A percentile compares a stretch with the other conserved stretches of the same genome.
Evolutionary conservation across 1,140 invertebrate species (phyloP).

Genomic region (Diorhabda sublineata): DNA sequence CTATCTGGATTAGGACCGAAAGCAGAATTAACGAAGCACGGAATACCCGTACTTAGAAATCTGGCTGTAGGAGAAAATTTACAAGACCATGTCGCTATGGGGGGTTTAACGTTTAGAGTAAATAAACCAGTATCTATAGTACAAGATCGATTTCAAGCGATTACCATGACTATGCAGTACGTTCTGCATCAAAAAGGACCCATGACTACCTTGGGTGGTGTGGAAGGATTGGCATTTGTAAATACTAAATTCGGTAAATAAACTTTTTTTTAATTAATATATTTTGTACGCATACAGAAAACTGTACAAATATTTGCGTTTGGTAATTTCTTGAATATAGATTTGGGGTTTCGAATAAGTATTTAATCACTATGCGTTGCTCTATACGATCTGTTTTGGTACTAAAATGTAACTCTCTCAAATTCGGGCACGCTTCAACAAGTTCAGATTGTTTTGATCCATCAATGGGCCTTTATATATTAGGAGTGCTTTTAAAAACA

Average conservation of each 20-base stretch:
- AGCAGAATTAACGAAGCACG: slow-evolving; percentile 65
- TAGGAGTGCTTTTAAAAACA: too few species aligned
- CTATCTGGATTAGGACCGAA: slow-evolving; percentile 80
- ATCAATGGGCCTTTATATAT: too few species aligned
- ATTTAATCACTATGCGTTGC: too few species aligned
- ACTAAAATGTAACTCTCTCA: too few species aligned
- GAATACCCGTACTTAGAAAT: slow-evolving; percentile 69
- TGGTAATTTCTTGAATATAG: too few species aligned
- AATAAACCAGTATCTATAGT: slow-evolving; percentile 74
- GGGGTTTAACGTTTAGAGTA: slow-evolving; percentile 71
- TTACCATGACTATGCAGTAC: slow-evolving; percentile 74
- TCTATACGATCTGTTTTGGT: too few species aligned
- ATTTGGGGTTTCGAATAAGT: too few species aligned
- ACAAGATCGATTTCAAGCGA: slow-evolving; percentile 64
- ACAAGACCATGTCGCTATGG: slow-evolving; percentile 80
- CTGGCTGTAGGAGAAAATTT: slow-evolving; percentile 72
- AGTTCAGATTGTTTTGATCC: too few species aligned
- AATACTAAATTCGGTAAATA: slow-evolving; percentile 59
- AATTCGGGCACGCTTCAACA: too few species aligned
- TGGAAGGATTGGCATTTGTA: slow-evolving; percentile 81
- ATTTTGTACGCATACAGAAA: too few species aligned
- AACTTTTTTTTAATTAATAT: too few species aligned
- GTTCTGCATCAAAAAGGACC: slow-evolving; percentile 71
- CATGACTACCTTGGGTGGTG: slow-evolving; percentile 78
- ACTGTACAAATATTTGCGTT: too few species aligned